A percentile compares a stretch with the other conserved stretches of the same genome.
Conservation (phyloP, 2,113 vertebrate species). For the Hydropotes inermis region DNA sequence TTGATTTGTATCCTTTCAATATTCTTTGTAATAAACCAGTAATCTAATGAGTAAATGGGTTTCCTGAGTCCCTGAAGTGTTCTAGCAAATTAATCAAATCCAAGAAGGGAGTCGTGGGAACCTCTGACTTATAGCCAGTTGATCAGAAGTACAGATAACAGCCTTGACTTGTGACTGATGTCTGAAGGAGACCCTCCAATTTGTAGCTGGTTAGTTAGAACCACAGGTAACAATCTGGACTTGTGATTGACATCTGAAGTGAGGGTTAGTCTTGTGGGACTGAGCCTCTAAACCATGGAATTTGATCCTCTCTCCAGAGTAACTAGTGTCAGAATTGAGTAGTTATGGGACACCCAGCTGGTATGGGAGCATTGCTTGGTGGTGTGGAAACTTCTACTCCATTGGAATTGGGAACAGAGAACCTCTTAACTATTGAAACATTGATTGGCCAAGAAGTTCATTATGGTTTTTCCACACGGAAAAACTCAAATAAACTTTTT, state of each 20-base stretch:
- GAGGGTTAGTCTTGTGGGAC: background rate
- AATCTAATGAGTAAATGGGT: background rate
- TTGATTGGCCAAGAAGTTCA: background rate
- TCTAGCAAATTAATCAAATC: background rate
- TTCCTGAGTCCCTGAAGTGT: background rate
- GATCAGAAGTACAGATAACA: background rate
- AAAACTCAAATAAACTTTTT: background rate
- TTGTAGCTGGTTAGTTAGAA: background rate
- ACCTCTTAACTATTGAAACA: background rate
- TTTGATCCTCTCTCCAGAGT: background rate
- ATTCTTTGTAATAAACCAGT: background rate
- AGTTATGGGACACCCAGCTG: background rate
- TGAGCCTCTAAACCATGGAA: background rate
- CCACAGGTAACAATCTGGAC: background rate
- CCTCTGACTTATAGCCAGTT: background rate
- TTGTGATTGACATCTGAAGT: background rate
- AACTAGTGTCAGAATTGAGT: background rate
- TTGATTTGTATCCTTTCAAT: background rate
- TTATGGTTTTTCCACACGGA: background rate
- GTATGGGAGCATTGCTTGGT: background rate
- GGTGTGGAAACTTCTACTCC: background rate
- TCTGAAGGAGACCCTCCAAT: background rate
- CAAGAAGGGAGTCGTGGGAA: background rate
- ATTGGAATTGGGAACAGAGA: background rate
- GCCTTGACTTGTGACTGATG: background rate